Evolutionary conservation across 2,888 invertebrate genomes (phyloP).

Genomic region (Selenia dentaria): DNA sequence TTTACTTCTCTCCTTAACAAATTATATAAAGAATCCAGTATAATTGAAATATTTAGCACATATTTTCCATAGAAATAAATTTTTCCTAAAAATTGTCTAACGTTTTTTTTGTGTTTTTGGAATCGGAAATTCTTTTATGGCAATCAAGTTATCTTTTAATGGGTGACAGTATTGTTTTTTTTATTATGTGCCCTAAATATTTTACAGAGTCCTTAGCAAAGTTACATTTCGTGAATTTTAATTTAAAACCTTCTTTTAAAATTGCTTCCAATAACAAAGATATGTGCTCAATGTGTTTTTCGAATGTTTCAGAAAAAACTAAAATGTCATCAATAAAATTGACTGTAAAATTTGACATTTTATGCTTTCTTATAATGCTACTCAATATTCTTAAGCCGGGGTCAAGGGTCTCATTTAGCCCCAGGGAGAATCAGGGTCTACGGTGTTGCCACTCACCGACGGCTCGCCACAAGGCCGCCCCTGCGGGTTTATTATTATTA

Average conservation of each 20-base stretch:
- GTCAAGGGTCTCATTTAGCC: no score
- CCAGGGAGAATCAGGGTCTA: no score
- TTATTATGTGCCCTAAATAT: slow-evolving; percentile 10
- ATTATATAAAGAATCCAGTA: slow-evolving; percentile 34
- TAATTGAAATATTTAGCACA: slow-evolving; percentile 30
- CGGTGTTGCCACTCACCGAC: no score
- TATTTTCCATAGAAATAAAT: slow-evolving; percentile 34
- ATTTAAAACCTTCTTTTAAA: no score
- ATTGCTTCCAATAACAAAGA: neutral
- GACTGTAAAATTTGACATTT: neutral
- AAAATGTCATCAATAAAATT: neutral
- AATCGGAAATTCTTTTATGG: slow-evolving; percentile 31
- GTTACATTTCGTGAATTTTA: slow-evolving; percentile 24
- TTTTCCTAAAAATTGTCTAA: slow-evolving; percentile 35
- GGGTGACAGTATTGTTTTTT: slow-evolving; percentile 35
- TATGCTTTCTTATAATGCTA: neutral
- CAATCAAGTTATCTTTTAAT: slow-evolving; percentile 37
- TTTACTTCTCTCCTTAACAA: no score
- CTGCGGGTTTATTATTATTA: no score
- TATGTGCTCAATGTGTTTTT: neutral
- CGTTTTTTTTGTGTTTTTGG: slow-evolving; percentile 30
- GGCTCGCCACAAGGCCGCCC: no score
- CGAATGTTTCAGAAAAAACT: neutral
- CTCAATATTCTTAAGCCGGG: neutral
- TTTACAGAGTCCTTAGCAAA: slow-evolving; percentile 26